Conservation (phyloP, 2,888 invertebrate species). For the Tyria jacobaeae region DNA sequence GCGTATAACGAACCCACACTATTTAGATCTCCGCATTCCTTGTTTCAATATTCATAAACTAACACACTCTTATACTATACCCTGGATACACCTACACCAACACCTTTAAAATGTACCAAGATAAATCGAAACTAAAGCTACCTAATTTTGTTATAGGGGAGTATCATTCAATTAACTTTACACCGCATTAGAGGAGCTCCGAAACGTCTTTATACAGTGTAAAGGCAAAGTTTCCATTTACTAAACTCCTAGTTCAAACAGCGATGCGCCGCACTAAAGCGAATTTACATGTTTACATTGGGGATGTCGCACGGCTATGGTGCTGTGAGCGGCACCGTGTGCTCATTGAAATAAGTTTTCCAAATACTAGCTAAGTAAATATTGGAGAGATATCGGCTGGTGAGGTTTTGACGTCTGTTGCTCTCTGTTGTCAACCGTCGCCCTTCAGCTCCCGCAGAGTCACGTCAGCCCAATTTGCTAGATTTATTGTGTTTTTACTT, state of each 20-base stretch:
- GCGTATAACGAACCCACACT: slow-evolving; percentile 13
- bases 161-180: slow-evolving; percentile 68
- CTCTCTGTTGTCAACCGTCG: background rate
- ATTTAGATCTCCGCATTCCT: slow-evolving; percentile 22
- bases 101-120: slow-evolving; percentile 44
- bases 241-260: slow-evolving; percentile 68
- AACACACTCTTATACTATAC: slow-evolving; percentile 33
- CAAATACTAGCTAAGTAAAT: slow-evolving; percentile 63
- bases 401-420: slow-evolving; percentile 33
- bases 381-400: slow-evolving; percentile 54
- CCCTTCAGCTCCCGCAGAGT: background rate
- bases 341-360: slow-evolving; percentile 63
- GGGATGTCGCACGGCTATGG: slow-evolving; percentile 37
- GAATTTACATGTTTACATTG: slow-evolving; percentile 73
- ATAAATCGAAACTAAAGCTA: slow-evolving; percentile 50
- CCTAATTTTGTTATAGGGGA: slow-evolving; percentile 54
- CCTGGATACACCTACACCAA: too few relatives aligned
- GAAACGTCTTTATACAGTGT: slow-evolving; percentile 66
- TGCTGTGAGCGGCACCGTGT: slow-evolving; percentile 14
- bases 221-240: slow-evolving; percentile 69
- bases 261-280: slow-evolving; percentile 69
- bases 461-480: slow-evolving; percentile 25
- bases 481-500: slow-evolving; percentile 40
- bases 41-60: slow-evolving; percentile 44
- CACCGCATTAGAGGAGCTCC: slow-evolving; percentile 59